Evolutionary conservation across 2,888 invertebrate genomes (phyloP), one percentile per base, ranked within the genome.

Genomic region (Rhodophaea formosa): DNA sequence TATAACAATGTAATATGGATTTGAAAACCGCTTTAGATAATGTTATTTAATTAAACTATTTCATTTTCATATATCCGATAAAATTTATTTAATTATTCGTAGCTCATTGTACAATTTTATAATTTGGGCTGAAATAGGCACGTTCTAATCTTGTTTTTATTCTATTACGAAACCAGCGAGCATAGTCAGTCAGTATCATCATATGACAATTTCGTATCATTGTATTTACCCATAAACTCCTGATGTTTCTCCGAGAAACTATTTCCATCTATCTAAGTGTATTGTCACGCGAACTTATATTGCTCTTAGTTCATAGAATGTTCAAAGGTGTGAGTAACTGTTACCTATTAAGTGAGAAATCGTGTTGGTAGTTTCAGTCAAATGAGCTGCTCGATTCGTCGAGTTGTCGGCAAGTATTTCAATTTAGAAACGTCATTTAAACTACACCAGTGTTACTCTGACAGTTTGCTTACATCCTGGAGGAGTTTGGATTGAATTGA

Each of bases 381-480:
- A 77, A 69, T 75, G 73, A 75, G 70, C 71, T 67, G 70, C 68
- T 75, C 74, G 66, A 74, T 74, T 70, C 66, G 61, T 61, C 67
- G 70, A 62, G 67, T 62, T 66, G 64, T 59, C 42, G 63, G 64
- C 71, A 73, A 78, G 74, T 74, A 77, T 80, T 82, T 80, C 81
- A 79, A 82, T 80, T 83, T 79, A 72, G 74, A 69, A 72, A 74
- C 75, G 77, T 77, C 79, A 80, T 79, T 80, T 79, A 73, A 79
- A 77, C 78, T 77, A 79, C 67, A 71, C 67, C 65, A 67, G 72
- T 77, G 77, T 74, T 77, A 77, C 74, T 80, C 79, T 79, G 80
- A 78, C 75, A 79, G 76, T 79, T 79, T 71, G 71, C 71, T 67
- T 58, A 72, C 76, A 71, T 74, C 71, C 72, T 65, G 65, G 62